phyloP scores from a whole-genome alignment of 2,888 invertebrate species.

The Himalopsyche japonica region DNA sequence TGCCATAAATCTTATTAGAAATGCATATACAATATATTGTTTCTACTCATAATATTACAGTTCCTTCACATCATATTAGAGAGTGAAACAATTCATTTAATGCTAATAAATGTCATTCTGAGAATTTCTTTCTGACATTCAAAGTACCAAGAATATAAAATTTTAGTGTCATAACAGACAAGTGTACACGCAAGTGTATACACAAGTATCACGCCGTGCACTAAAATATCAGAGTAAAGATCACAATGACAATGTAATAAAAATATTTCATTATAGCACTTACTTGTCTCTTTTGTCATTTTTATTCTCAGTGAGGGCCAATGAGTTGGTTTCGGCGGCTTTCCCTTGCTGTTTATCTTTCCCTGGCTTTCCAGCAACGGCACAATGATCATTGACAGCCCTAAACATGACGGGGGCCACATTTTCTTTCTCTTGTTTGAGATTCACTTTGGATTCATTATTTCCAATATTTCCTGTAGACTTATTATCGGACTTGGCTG shows the following conservation, averaged over 20 bases:
- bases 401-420: slow-evolving; percentile 53
- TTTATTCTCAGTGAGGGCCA: slow-evolving; percentile 46
- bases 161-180: no score
- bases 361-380: slow-evolving; percentile 43
- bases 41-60: no score
- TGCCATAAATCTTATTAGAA: no score
- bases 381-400: not conserved
- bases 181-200: no score
- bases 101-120: no score
- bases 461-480: not conserved
- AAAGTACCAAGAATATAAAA: no score
- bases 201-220: no score
- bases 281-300: slow-evolving; percentile 54
- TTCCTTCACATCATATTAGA: no score
- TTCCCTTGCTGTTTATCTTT: slow-evolving; percentile 36
- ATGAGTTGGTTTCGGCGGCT: slow-evolving; percentile 1
- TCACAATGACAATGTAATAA: not conserved
- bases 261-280: slow-evolving; percentile 42
- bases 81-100: no score
- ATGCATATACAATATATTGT: no score
- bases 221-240: not conserved
- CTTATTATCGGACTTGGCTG: slow-evolving; percentile 13
- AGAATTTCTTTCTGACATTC: no score
- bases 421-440: slow-evolving; percentile 56
- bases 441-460: not conserved